Evolutionary conservation across 2,888 invertebrate genomes (phyloP), one percentile per base, ranked within the genome.

Genomic region (Philereme vetulata): DNA sequence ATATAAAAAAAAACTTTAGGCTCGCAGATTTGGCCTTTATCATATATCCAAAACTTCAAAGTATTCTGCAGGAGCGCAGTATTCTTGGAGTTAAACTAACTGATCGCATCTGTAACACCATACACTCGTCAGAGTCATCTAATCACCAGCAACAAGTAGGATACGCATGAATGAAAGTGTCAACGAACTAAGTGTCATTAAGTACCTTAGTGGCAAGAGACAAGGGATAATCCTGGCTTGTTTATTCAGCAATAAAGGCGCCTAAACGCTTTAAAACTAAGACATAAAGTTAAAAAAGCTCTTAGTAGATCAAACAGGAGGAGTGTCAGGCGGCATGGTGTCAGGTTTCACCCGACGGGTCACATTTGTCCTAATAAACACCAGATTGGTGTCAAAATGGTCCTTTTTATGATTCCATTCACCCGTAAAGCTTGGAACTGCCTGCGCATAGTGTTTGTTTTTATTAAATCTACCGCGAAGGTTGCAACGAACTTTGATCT

Each of bases 281-380:
- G 86, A 85, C 87, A 92, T 92, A 90, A 91, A 90, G 84, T 87
- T 90, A 89, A 91, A 92, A 92, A 92, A 90, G 89, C 92, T 90
- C 90, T 88, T 88, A 85, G 90, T 91, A 92, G 92, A 92, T 92
- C 92, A 92, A 92, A 92, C 92, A 92, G 85, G 79, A 82, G 71
- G 84, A 85, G 85, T 85, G 86, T 86, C 83, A 87, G 85, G 79
- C 89, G 89, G 86, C 76, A 68, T 73, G 85, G 88, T 90, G 77
- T 92, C 74, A 69, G 80, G 82, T 92, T 88, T 82, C 92, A 65
- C 67, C 66, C 82, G 81, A 71, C 83, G 86, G 88, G 88, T 89
- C 91, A 85, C 91, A 89, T 87, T 92, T 86, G 90, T 85, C 84
- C 84, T 78, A 84, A 91, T 89, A 92, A 90, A 91, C 89, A 88